A percentile compares a stretch with the other conserved stretches of the same genome.
These are phyloP conservation scores for Philaethria dido DNA, from an alignment of 2,888 invertebrate species.

Conservation along the genomic window DNA sequence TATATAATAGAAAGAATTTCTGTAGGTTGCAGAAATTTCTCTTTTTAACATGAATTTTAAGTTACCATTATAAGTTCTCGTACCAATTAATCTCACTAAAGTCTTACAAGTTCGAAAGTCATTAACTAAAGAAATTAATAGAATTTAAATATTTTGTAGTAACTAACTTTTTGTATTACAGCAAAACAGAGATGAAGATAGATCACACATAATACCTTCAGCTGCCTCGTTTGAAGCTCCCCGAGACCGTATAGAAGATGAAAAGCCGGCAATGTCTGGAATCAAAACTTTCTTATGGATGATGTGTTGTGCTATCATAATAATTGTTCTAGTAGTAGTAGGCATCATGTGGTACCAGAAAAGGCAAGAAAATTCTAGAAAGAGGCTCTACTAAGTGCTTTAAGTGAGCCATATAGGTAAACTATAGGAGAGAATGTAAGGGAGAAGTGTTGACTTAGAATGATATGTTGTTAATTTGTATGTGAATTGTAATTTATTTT, in stretches of 20 bases:
- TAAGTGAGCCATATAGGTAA: background rate
- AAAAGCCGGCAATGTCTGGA: constrained; percentile 94
- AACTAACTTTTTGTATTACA: constrained; percentile 59
- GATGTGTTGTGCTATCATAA: constrained; percentile 91
- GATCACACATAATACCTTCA: constrained; percentile 93
- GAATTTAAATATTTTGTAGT: no score
- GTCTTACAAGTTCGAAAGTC: no score
- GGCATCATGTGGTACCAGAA: constrained; percentile 97
- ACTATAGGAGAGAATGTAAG: background rate
- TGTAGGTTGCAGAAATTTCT: no score
- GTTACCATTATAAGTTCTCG: no score
- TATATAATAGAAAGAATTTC: no score
- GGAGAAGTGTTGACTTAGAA: background rate
- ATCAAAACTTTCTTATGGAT: constrained; percentile 95
- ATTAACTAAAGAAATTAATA: no score
- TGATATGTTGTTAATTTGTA: background rate
- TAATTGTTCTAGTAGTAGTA: constrained; percentile 92
- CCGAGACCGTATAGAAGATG: constrained; percentile 94
- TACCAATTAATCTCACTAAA: no score
- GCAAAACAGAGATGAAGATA: constrained; percentile 87
- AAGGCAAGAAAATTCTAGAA: constrained; percentile 93
- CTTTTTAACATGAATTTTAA: no score
- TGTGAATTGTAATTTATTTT: constrained; percentile 5
- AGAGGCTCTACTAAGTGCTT: constrained; percentile 86
- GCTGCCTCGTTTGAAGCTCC: constrained; percentile 96